Evolutionary conservation across 2,113 vertebrate genomes (phyloP), one percentile per base, ranked within the genome.

Genomic region (Athene noctua): DNA sequence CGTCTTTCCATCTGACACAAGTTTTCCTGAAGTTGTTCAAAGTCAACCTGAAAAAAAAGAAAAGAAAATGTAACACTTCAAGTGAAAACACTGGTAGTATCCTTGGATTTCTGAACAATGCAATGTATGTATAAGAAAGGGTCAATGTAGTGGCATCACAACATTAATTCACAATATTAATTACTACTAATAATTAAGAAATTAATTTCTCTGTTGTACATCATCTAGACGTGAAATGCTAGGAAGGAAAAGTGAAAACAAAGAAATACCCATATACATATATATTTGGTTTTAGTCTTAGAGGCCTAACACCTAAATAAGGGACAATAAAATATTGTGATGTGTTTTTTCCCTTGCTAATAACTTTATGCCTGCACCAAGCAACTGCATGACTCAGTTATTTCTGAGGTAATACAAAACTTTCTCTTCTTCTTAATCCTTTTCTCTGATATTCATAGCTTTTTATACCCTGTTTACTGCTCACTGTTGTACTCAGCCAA

Each of bases 1-100:
- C 99, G 97, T 93, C 98, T 98, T 96, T 99, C 99, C 99, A 99
- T 99, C 98, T 99, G 99, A 96, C 98, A 97, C 91, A 99, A 97
- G 97, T 99, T 99, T 96, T 99, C 99, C 95, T 99, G 99, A 83
- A 99, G 99, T 86, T 99, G 99, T 96, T 99, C 99, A 97, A 99
- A 99, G 97, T 99, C 99, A 97, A 99, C 99, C 99, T 99, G 88
- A 83, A 63, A 86, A 3, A 95, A 97, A 97, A 88, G 52, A 82
- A 71, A 91, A 81, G 16, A 90, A 85, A 94, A 94, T 22, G 27
- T 7, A 71, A 84, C 30, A 36, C 20, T 67, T 83, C 10, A 74
- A 72, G n/a, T 2, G 6, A 86, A 55, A 96, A 51, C 58, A 90
- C 20, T n/a, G 0, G n/a, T 17, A 46, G 8, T 49, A 58, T 18